These are phyloP conservation scores for Masticophis lateralis DNA, from an alignment of 2,797 vertebrate species.

Conservation along the genomic window DNA sequence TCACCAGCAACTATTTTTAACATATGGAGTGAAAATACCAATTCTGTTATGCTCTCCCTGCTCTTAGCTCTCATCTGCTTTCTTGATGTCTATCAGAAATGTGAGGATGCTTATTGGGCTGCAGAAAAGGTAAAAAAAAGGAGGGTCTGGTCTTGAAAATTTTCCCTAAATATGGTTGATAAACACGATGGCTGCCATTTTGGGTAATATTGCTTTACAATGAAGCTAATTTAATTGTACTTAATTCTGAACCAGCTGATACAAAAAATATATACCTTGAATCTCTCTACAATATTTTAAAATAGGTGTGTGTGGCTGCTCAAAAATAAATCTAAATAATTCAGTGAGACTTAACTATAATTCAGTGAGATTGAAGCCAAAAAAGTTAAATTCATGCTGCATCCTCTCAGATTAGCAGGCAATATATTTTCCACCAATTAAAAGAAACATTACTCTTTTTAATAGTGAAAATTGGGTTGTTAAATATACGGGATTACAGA, in stretches of 20 bases:
- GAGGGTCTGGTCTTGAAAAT: not conserved
- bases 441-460: not conserved
- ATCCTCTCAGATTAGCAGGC: not conserved
- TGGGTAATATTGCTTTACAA: not conserved
- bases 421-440: not conserved
- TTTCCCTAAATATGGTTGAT: not conserved
- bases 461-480: not conserved
- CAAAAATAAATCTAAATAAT: not conserved
- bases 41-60: not conserved
- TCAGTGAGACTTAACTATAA: not conserved
- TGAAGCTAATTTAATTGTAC: not conserved
- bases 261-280: not conserved
- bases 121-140: not conserved
- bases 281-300: not conserved
- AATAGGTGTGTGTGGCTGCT: not conserved
- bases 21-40: not conserved
- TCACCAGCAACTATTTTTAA: not conserved
- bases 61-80: not conserved
- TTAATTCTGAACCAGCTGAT: not conserved
- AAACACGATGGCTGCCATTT: not conserved
- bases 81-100: not conserved
- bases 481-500: not conserved
- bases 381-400: not conserved
- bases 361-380: not conserved
- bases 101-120: not conserved